Conservation (phyloP, 2,797 vertebrate genomes). For the Percopsis omiscomaycus region DNA sequence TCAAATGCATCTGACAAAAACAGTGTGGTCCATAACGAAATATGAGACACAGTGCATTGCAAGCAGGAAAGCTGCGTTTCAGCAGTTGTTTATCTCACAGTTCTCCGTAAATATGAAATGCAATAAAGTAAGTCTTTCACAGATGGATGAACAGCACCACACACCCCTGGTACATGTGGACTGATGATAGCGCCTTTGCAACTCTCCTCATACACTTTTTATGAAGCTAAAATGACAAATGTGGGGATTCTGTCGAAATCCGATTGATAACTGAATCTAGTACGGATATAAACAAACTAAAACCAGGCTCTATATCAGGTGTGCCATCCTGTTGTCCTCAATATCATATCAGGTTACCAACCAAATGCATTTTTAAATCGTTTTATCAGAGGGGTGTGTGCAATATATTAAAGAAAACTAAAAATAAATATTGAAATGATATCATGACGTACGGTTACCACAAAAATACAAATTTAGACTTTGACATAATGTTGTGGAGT, state of each 20-base stretch:
- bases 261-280: no score
- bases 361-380: slow-evolving; percentile 1
- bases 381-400: slow-evolving; percentile 3
- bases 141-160: slow-evolving; percentile 47
- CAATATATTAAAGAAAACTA: not conserved
- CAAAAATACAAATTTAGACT: no score
- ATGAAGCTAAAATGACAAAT: slow-evolving; percentile 46
- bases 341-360: not conserved
- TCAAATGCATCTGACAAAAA: slow-evolving; percentile 15
- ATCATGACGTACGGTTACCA: no score
- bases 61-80: slow-evolving; percentile 36
- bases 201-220: slow-evolving; percentile 40
- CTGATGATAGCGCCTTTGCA: slow-evolving; percentile 30
- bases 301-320: not conserved
- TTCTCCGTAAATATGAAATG: slow-evolving; percentile 36
- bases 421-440: not conserved
- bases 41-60: slow-evolving; percentile 14
- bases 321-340: not conserved
- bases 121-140: slow-evolving; percentile 48
- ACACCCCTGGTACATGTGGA: slow-evolving; percentile 36
- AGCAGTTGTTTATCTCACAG: slow-evolving; percentile 51
- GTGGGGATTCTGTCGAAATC: not conserved
- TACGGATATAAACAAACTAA: not conserved
- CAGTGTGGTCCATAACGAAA: slow-evolving; percentile 5
- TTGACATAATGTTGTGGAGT: no score